A percentile compares a stretch with the other conserved stretches of the same genome.
These are phyloP conservation scores for Hyposmocoma kahamanoa DNA, from an alignment of 1,140 invertebrate genomes.

Conservation along the genomic window DNA sequence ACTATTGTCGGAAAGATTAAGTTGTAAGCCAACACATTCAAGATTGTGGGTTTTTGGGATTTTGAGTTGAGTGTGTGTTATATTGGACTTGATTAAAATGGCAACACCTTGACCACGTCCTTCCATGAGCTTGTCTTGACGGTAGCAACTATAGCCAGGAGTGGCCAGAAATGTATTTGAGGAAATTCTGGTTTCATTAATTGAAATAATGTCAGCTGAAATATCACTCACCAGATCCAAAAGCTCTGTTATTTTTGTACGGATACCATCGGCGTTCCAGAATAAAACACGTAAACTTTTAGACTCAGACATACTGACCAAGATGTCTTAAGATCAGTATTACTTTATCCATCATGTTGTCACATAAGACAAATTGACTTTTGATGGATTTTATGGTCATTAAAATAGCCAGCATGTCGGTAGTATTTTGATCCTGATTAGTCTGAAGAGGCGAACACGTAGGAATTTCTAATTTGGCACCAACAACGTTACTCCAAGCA, in stretches of 20 bases:
- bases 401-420: background rate
- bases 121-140: background rate
- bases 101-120: background rate
- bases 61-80: background rate
- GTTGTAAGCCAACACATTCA: background rate
- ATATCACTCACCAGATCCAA: background rate
- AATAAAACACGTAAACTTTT: background rate
- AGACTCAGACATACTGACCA: conserved; percentile 2
- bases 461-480: background rate
- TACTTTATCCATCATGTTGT: conserved; percentile 1
- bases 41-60: background rate
- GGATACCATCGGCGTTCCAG: conserved; percentile 4
- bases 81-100: background rate
- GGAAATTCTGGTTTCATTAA: background rate
- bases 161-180: background rate
- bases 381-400: background rate
- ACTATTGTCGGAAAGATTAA: background rate
- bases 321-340: background rate
- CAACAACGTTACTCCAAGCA: background rate
- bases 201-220: background rate
- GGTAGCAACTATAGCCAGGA: background rate
- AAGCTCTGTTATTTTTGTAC: background rate
- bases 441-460: background rate
- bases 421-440: background rate
- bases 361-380: background rate